phyloP scores from a whole-genome alignment of 2,888 invertebrate species.

The Ferdinandea cuprea region DNA sequence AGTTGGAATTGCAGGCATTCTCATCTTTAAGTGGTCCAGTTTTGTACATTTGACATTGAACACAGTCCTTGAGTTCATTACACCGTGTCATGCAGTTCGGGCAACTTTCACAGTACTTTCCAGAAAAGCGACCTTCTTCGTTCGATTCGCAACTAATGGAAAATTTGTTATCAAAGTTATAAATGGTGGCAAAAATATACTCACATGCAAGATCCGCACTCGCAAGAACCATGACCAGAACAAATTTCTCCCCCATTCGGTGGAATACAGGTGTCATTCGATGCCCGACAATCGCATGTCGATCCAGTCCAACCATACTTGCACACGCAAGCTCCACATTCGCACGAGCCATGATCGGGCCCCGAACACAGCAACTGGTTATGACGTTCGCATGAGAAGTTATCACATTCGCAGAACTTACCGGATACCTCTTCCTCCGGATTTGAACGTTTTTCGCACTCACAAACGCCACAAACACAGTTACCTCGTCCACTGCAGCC shows the following conservation, averaged over 20 bases:
- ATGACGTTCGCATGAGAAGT: conserved; percentile 95
- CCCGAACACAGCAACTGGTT: conserved; percentile 92
- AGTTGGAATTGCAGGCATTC: conserved; percentile 86
- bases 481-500: conserved; percentile 91
- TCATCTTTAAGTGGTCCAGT: conserved; percentile 87
- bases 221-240: conserved; percentile 94
- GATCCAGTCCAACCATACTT: conserved; percentile 91
- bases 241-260: conserved; percentile 87
- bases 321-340: conserved; percentile 94
- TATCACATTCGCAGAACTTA: conserved; percentile 96
- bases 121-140: conserved; percentile 90
- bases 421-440: conserved; percentile 88
- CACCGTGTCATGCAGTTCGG: conserved; percentile 97
- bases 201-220: conserved; percentile 93
- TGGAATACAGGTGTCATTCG: conserved; percentile 90
- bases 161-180: background rate
- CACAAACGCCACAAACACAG: conserved; percentile 93
- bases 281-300: conserved; percentile 92
- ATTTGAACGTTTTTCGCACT: conserved; percentile 87
- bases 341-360: conserved; percentile 91
- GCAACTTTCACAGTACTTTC: conserved; percentile 95
- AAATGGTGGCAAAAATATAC: conserved; percentile 30
- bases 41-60: conserved; percentile 95
- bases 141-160: conserved; percentile 84
- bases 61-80: conserved; percentile 95